Evolutionary conservation across 2,113 vertebrate genomes (phyloP), one percentile per base, ranked within the genome.

Genomic region (Ochotona princeps): DNA sequence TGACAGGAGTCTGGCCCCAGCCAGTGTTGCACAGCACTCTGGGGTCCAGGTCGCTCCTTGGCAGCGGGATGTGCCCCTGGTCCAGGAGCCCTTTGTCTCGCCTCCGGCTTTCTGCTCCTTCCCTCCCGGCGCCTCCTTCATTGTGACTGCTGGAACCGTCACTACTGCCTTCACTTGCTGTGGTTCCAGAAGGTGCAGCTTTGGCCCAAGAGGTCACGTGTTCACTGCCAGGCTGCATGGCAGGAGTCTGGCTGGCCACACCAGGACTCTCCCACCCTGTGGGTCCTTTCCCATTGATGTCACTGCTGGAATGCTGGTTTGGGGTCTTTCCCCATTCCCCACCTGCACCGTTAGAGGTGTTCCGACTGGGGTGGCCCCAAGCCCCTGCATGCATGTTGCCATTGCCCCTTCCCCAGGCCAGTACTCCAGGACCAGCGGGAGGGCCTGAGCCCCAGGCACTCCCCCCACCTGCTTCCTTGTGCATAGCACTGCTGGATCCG

Each of bases 1-100:
- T 98, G 74, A 99, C 99, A 61, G 99, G 99, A 92, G 99, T 99
- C 98, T 99, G 99, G 95, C 99, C 99, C 99, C 99, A 99, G 63
- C 99, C 99, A 0, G 98, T 98, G 96, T 99, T 99, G 97, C 98
- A 99, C 96, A 99, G 98, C 94, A 99, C 99, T 94, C 99, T 98
- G 47, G 99, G 99, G 97, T 99, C 99, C 90, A 99, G 98, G 95
- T 99, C 99, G 84, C 98, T 99, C 96, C 99, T 98, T 93, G 99
- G 99, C 97, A 99, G 96, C 85, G 97, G 98, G 89, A 97, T 93
- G 97, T 98, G 98, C 94, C 98, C 98, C 97, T 97, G 98, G 97
- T 98, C 98, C 96, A 97, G 74, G 76, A 92, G 92, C 88, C 97
- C 98, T 87, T 98, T 98, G 21, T 98, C 98, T 88, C 98, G 98